A percentile compares a stretch with the other conserved stretches of the same genome.
Conservation (phyloP, 2,888 invertebrate species). For the Keiferia lycopersicella region DNA sequence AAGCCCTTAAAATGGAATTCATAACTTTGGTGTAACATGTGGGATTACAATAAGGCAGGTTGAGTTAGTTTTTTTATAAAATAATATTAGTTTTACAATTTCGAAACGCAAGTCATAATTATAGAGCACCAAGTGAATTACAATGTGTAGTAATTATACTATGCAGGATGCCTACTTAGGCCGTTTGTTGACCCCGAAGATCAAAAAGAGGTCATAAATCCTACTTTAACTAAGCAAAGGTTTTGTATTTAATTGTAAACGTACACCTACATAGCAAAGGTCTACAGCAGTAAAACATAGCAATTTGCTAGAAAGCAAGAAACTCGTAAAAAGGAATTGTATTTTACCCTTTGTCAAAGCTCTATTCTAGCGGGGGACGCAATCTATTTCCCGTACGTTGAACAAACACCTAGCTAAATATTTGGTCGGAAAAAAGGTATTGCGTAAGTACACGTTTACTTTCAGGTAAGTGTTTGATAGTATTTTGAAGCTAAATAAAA, state of each 20-base stretch:
- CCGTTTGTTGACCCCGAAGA: neutral
- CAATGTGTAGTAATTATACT: no score
- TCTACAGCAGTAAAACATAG: conserved; percentile 27
- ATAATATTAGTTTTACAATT: no score
- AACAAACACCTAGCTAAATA: conserved; percentile 25
- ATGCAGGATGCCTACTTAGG: no score
- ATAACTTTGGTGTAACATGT: no score
- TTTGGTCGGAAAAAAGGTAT: conserved; percentile 16
- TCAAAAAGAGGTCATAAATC: neutral
- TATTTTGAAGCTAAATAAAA: no score
- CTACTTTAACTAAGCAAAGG: neutral
- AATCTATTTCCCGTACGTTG: conserved; percentile 18
- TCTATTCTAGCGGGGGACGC: conserved; percentile 20
- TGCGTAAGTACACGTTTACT: neutral
- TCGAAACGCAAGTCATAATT: no score
- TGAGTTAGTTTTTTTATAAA: no score
- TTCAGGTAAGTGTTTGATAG: neutral
- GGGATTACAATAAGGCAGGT: no score
- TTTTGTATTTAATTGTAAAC: conserved; percentile 5
- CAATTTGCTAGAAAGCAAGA: conserved; percentile 29
- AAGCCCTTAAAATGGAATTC: no score
- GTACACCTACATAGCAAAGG: conserved; percentile 12
- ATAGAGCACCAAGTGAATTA: no score
- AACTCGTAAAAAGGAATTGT: conserved; percentile 32
- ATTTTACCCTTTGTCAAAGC: conserved; percentile 32